These are phyloP conservation scores for Rhinichthys klamathensis DNA, from an alignment of 2,113 vertebrate genomes.

Conservation along the genomic window DNA sequence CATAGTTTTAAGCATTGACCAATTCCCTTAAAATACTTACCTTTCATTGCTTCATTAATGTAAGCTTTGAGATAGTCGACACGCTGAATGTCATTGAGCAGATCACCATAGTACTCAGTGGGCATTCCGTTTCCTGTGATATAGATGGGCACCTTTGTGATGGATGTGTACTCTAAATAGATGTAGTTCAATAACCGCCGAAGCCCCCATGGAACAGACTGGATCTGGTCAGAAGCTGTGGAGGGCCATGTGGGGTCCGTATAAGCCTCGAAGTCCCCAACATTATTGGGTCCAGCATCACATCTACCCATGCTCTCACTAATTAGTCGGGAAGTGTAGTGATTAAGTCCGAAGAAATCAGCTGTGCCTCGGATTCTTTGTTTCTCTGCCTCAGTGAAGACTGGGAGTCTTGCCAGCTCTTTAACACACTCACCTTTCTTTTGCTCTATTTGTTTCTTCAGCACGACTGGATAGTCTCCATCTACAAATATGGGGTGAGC, in stretches of 20 bases:
- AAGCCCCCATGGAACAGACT: conserved; percentile 87
- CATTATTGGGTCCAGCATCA: conserved; percentile 71
- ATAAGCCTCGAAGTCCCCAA: conserved; percentile 81
- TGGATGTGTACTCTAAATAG: conserved; percentile 78
- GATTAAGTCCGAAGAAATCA: conserved; percentile 92
- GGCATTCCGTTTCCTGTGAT: conserved; percentile 90
- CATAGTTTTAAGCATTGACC: neutral
- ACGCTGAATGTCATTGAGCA: conserved; percentile 78
- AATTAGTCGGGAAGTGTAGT: conserved; percentile 86
- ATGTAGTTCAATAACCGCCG: conserved; percentile 85
- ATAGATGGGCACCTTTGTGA: conserved; percentile 80
- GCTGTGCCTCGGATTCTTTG: conserved; percentile 82
- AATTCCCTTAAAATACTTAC: conserved; percentile 63
- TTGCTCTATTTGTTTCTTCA: conserved; percentile 80
- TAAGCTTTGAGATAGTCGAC: conserved; percentile 80
- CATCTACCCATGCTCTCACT: conserved; percentile 71
- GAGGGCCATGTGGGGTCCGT: conserved; percentile 82
- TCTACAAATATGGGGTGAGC: conserved; percentile 92
- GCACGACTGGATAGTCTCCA: conserved; percentile 86
- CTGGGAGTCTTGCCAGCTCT: conserved; percentile 78
- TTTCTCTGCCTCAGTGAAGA: conserved; percentile 83
- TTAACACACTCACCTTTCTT: conserved; percentile 73
- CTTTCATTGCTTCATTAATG: conserved; percentile 90
- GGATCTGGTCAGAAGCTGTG: conserved; percentile 85
- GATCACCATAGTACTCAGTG: conserved; percentile 60